Evolutionary conservation across 2,888 invertebrate species (phyloP), one percentile per base, ranked within the genome.

Genomic region (Andricus quercusramuli): DNA sequence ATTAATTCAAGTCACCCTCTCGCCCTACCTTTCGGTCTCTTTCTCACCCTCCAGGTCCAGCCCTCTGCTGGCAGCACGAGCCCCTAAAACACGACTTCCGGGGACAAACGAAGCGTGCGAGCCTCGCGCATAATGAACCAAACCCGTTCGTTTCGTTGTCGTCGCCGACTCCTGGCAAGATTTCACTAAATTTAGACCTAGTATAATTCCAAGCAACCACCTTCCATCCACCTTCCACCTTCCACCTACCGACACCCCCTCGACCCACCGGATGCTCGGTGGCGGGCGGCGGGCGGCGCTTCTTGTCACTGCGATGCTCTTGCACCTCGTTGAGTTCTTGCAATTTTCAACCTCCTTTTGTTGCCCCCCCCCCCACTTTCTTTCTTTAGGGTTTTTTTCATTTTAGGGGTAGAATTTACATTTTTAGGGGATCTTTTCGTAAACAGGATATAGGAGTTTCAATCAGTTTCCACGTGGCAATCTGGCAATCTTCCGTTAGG

Each of bases 71-170:
- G 68, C 70, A 82, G 85, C 85, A 83, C 84, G 82, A 84, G 78
- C 86, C 87, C 86, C 88, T 87, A 88, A 88, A 89, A 86, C 89
- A 88, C 89, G 90, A 91, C 92, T 91, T 92, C 91, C 92, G 91
- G 89, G 85, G 90, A 89, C 90, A 92, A 92, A 92, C 92, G 92
- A 92, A 92, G 92, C 92, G 92, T 91, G 87, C 89, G 88, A 91
- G 89, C 91, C 89, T 90, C 90, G 90, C 89, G 90, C 90, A 92
- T 92, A 92, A 92, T 92, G 92, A 92, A 92, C 91, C 92, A 89
- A 88, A 90, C 89, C 89, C 89, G 90, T 90, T 90, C 89, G 88
- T 88, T 90, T 87, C 85, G 83, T 83, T 83, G 83, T 80, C 83
- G 82, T 82, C 83, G 83, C 83, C 76, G 41, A 80, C 79, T 81